Base-by-base conservation (phyloP, 2,888 invertebrate species). In the Leptura quadrifasciata region DNA sequence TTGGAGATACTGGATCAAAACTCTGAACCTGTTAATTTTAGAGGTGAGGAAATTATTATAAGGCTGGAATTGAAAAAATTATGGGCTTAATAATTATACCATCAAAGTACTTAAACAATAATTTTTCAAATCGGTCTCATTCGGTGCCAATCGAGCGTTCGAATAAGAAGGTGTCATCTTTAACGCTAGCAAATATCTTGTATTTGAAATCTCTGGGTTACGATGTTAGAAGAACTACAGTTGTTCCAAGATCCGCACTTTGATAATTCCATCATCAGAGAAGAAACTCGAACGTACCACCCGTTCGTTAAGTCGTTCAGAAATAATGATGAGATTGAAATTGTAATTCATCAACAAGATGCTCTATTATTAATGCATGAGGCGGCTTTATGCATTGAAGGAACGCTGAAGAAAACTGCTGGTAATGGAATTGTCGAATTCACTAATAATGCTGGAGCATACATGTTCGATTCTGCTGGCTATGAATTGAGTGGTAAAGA, bases 31-130 rank as follows among this genome's bases (percentile, higher is more conserved):
- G 76, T 82, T 12, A 82, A 83, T 74, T 82, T 83, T 68, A 65
- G 79, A 74, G 81, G 81, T 20, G 82, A 83, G 72, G 82, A 77
- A 65, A 83, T 86, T 76, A 83, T 84, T 24, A 73, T 86, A n/a
- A 71, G 83, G 39, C 67, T 80, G 71, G 77, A 79, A 74, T 63
- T 82, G 35, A 77, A 70, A 60, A n/a, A 60, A 60, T 17, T 0
- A 60, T 60, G 27, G 21, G 21, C 10, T 15, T 60, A 31, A n/a
- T 60, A 24, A 21, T 60, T 21, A 21, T 18, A 17, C 3, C 55
- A 3, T 24, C 58, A 12, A 10, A 12, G 8, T 15, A 58, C 15
- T 21, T 58, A 58, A 58, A 21, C 12, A 21, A 58, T 31, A 31
- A 8, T 10, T 15, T 21, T 8, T 18, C 20, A 20, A 18, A 20